phyloP scores from a whole-genome alignment of 2,888 invertebrate species.

The Pollenia griseotomentosa region DNA sequence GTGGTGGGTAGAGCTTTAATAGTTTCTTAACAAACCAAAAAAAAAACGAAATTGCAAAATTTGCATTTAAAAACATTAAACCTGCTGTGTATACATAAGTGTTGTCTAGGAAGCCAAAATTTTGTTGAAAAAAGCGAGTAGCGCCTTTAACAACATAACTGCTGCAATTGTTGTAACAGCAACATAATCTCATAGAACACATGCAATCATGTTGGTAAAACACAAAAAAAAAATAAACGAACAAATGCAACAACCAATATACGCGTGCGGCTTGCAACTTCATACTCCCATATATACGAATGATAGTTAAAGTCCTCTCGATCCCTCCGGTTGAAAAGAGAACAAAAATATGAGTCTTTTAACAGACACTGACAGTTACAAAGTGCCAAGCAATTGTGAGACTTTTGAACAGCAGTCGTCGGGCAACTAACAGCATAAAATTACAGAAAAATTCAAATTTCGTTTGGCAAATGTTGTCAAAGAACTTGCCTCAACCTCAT shows the following conservation, averaged over 20 bases:
- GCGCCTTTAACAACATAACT: slow-evolving; percentile 70
- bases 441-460: slow-evolving; percentile 64
- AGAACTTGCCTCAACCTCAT: slow-evolving; percentile 47
- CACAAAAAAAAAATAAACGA: slow-evolving; percentile 41
- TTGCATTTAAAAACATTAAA: slow-evolving; percentile 77
- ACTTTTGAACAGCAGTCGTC: slow-evolving; percentile 65
- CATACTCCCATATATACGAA: slow-evolving; percentile 28
- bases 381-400: slow-evolving; percentile 82
- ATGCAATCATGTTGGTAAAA: slow-evolving; percentile 65
- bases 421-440: slow-evolving; percentile 61
- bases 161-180: slow-evolving; percentile 68
- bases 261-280: slow-evolving; percentile 63
- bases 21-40: slow-evolving; percentile 43
- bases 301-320: background rate
- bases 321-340: slow-evolving; percentile 12
- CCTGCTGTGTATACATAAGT: slow-evolving; percentile 72
- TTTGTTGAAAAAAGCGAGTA: slow-evolving; percentile 61
- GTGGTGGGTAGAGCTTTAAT: slow-evolving; percentile 62
- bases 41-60: slow-evolving; percentile 67
- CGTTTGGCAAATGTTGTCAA: slow-evolving; percentile 67
- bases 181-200: slow-evolving; percentile 69
- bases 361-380: slow-evolving; percentile 83
- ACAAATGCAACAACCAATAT: slow-evolving; percentile 47
- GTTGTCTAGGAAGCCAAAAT: slow-evolving; percentile 63
- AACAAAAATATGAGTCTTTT: slow-evolving; percentile 79